A percentile compares a stretch with the other conserved stretches of the same genome.
Evolutionary conservation across 2,113 vertebrate genomes (phyloP).

Genomic region (Bubo bubo): DNA sequence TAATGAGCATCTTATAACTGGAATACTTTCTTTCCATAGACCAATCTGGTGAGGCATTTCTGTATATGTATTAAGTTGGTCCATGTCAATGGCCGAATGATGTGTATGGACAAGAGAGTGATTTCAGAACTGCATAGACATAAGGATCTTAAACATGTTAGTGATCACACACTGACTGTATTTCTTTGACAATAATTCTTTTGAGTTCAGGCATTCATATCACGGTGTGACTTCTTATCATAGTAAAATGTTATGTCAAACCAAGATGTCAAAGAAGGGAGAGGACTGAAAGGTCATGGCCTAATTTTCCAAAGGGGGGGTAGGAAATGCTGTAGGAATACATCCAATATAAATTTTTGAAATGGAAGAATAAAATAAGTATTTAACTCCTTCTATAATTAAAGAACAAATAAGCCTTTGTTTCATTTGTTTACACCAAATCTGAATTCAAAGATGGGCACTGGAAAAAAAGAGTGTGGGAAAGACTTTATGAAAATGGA

Average conservation of each 20-base stretch:
- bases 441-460: not conserved
- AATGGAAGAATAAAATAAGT: not conserved
- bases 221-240: not conserved
- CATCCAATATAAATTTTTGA: not conserved
- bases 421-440: not conserved
- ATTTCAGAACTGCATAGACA: not conserved
- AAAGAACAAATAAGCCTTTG: not conserved
- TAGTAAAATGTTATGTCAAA: not conserved
- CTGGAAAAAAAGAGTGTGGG: not conserved
- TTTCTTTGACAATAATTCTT: not conserved
- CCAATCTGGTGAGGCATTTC: not conserved
- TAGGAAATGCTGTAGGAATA: not conserved
- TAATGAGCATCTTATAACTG: not conserved
- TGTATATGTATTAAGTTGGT: not conserved
- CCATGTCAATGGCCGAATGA: not conserved
- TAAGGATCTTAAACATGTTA: not conserved
- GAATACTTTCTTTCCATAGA: not conserved
- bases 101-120: accelerated
- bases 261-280: not conserved
- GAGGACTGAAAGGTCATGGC: not conserved
- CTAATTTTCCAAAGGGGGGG: not conserved
- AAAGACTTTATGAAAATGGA: not conserved
- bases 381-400: not conserved
- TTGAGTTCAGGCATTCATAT: not conserved
- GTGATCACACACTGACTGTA: not conserved